These are phyloP conservation scores for Ostrea edulis DNA, from an alignment of 1,140 invertebrate genomes.

Conservation along the genomic window DNA sequence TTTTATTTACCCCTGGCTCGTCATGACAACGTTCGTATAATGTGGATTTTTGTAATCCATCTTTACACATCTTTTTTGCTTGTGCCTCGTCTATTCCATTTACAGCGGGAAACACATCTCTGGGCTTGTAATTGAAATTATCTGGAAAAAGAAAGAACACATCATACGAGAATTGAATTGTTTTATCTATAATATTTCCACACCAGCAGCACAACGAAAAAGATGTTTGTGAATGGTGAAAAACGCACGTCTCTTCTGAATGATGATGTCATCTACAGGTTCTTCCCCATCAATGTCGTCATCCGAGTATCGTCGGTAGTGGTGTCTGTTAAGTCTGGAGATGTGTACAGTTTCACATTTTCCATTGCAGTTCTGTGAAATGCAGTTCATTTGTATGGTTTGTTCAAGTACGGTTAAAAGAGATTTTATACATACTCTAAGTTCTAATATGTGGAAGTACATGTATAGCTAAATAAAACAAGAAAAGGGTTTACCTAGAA, in stretches of 20 bases:
- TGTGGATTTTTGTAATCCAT: neutral
- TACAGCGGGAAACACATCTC: neutral
- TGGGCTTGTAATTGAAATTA: constrained; percentile 8
- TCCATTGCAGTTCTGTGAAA: constrained; percentile 15
- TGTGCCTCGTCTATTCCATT: constrained; percentile 40
- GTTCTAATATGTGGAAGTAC: no score
- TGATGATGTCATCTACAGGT: neutral
- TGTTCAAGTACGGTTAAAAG: no score
- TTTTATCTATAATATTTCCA: neutral
- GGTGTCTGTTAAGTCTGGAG: constrained; percentile 10
- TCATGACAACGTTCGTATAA: constrained; percentile 4
- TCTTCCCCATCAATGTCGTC: constrained; percentile 1
- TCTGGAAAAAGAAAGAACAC: neutral
- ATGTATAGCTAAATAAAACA: no score
- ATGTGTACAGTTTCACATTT: neutral
- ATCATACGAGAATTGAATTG: neutral
- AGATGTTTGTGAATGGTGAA: neutral
- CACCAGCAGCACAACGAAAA: neutral
- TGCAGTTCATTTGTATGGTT: neutral
- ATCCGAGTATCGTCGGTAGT: constrained; percentile 8
- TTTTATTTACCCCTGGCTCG: neutral
- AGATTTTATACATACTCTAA: no score
- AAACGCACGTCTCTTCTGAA: neutral
- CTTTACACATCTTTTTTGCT: constrained; percentile 40
- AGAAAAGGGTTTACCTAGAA: no score